Conservation (phyloP, 2,888 invertebrate species). For the Aporophyla lueneburgensis region DNA sequence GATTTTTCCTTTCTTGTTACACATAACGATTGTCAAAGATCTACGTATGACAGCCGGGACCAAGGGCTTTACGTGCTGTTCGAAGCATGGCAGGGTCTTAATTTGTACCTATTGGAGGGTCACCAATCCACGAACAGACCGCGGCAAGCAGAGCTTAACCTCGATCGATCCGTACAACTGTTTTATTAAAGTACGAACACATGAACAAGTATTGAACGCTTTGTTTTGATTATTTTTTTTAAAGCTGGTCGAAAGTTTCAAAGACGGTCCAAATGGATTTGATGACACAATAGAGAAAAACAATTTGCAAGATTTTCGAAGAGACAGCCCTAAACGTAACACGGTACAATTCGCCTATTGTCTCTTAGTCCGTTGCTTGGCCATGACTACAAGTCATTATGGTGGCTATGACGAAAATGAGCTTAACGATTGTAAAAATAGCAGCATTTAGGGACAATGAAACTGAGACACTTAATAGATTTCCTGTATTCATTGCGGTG, state of each 20-base stretch:
- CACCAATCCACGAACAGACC: neutral
- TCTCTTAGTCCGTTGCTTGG: conserved; percentile 68
- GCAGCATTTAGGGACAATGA: conserved; percentile 48
- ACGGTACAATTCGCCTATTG: conserved; percentile 76
- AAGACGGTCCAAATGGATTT: neutral
- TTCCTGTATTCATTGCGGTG: conserved; percentile 24
- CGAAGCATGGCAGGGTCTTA: neutral
- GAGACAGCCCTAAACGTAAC: conserved; percentile 54
- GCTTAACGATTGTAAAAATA: conserved; percentile 48
- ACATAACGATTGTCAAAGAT: too few species aligned
- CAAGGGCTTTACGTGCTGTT: too few species aligned
- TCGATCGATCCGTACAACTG: neutral
- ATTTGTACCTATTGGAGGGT: neutral
- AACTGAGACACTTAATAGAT: conserved; percentile 45
- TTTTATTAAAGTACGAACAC: neutral
- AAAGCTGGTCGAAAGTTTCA: neutral
- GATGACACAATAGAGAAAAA: neutral
- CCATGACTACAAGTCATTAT: conserved; percentile 63
- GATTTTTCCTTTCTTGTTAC: too few species aligned
- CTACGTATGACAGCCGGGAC: too few species aligned
- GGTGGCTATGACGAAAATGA: conserved; percentile 54
- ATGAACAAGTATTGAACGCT: neutral
- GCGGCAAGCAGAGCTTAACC: neutral
- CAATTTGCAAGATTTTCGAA: neutral
- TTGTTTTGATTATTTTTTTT: neutral